phyloP scores from a whole-genome alignment of 2,113 vertebrate genomes.

The Microtus ochrogaster region DNA sequence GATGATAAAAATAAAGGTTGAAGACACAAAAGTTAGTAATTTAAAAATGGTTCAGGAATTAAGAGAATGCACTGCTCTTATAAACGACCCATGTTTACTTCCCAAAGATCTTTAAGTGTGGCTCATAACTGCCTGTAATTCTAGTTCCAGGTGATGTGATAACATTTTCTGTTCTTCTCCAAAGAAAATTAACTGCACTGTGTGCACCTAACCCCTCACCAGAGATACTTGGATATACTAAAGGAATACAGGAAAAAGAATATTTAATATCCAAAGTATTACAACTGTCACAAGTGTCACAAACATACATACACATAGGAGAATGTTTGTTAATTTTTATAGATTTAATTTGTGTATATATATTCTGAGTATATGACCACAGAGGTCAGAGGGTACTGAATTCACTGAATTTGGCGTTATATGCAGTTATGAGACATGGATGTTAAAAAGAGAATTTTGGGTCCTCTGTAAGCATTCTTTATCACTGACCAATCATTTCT shows the following conservation, averaged over 20 bases:
- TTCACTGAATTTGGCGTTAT: not conserved
- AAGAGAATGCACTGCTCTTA: not conserved
- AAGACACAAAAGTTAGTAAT: not conserved
- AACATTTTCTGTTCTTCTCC: not conserved
- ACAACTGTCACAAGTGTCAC: not conserved
- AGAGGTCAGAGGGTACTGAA: not conserved
- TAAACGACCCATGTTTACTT: not conserved
- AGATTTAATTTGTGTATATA: not conserved
- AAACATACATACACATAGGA: not conserved
- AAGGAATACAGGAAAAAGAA: not conserved
- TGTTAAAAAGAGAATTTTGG: not conserved
- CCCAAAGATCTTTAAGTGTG: not conserved
- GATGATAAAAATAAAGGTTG: not conserved
- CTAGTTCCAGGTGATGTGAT: not conserved
- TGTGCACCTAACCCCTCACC: no score
- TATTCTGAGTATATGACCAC: not conserved
- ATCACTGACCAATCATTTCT: not conserved
- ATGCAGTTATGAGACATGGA: not conserved
- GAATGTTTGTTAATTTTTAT: not conserved
- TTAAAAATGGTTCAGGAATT: not conserved
- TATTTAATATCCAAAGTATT: not conserved
- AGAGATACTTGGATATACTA: not conserved
- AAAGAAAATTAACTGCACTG: not conserved
- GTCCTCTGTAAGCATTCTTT: not conserved
- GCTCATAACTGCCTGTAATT: not conserved